Base-by-base conservation (phyloP, 2,888 invertebrate species). In the Ochlodes sylvanus region DNA sequence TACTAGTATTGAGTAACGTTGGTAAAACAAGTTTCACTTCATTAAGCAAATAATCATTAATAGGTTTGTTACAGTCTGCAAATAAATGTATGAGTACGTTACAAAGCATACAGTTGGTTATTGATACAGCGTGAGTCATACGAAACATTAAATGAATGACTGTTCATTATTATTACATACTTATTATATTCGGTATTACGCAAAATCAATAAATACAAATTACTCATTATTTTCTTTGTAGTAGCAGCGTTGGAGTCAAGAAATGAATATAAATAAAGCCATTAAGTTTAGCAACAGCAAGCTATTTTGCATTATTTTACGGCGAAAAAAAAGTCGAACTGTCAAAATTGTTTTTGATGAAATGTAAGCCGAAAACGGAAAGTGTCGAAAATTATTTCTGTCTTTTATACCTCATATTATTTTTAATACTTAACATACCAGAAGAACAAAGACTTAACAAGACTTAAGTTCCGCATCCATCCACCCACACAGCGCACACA, bases 81-180 rank as follows among this genome's bases (percentile, higher is more conserved):
- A 50, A 50, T 50, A 50, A 47, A 17, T 50, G 50, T 50, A 50
- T 50, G 19, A 12, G 10, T 50, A 19, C 19, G n/a, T 50, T 50
- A 19, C n/a, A 19, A 47, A 47, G 17, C 17, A 47, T 47, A 47
- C 17, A 38, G 7, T 17, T 19, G 10, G 50, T 10, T 54, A 60
- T 32, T 60, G 66, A 52, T 58, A 66, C 41, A 66, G 57, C 32
- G 57, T 64, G 64, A 64, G 34, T 64, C 41, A 64, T 64, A 57
- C 47, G 12, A 42, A 17, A 50, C 17, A 19, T 50, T 19, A 19
- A 66, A 66, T 66, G 66, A 66, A 66, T 60, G 66, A 60, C 41
- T 42, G 54, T 54, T 66, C 60, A 54, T 38, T 38, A 27, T 54
- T 12, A 42, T 21, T 60, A 27, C 21, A 44, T 17, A 52, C 21